phyloP scores from a whole-genome alignment of 2,797 vertebrate species.

The Pangasius sanitwongsei region DNA sequence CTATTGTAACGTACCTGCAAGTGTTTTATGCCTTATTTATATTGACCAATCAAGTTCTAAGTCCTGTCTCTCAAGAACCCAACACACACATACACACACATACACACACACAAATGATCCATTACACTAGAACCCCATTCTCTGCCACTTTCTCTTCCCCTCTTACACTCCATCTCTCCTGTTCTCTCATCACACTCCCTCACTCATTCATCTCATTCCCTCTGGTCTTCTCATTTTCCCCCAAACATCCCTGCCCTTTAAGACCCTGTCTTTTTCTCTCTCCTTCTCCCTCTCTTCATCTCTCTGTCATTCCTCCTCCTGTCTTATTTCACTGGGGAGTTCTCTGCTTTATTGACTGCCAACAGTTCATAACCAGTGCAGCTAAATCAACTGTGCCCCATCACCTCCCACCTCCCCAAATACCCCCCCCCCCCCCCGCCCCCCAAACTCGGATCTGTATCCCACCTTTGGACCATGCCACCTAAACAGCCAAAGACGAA shows the following conservation, averaged over 20 bases:
- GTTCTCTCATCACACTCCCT: constrained; percentile 31
- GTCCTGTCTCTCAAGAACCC: not conserved
- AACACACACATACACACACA: not conserved
- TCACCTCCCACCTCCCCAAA: not conserved
- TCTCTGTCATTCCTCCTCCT: constrained; percentile 30
- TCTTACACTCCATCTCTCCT: constrained; percentile 23
- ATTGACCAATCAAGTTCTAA: not conserved
- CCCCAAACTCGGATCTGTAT: constrained; percentile 15
- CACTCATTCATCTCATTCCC: constrained; percentile 18
- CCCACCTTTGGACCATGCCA: constrained; percentile 17
- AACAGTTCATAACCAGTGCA: constrained; percentile 52
- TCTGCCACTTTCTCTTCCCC: constrained; percentile 30
- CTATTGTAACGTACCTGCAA: not conserved
- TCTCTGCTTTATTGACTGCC: constrained; percentile 51
- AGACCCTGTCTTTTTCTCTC: not conserved
- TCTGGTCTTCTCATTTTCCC: constrained; percentile 35
- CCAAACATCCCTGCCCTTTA: constrained; percentile 9
- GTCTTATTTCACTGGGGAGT: constrained; percentile 39
- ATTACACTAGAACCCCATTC: constrained; percentile 38
- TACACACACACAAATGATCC: not conserved
- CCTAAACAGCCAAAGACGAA: constrained; percentile 33
- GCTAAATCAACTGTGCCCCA: constrained; percentile 34
- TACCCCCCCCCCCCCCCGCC: not conserved
- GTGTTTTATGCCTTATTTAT: not conserved
- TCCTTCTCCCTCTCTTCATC: constrained; percentile 20